Evolutionary conservation across 2,113 vertebrate species (phyloP), one percentile per base, ranked within the genome.

Genomic region (Amblyopsis rosae): DNA sequence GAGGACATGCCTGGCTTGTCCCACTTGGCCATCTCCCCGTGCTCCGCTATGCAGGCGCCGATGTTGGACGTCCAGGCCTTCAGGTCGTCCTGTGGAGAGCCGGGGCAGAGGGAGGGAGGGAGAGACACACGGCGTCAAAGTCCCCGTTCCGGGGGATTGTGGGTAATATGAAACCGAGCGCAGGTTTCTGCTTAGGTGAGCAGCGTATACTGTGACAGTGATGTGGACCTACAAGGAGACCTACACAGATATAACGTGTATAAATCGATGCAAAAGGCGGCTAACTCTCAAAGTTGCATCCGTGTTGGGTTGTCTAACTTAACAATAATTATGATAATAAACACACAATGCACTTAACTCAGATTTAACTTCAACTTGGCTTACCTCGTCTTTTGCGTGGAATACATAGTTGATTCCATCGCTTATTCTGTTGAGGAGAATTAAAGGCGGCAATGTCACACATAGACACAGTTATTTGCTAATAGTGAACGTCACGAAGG

Each of bases 321-420:
- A 26, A 26, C 3, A 26, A 3, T 26, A 26, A 26, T 26, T 26
- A 26, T 26, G 26, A 26, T 26, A 26, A 26, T 26, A 26, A 26
- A 26, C 26, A 41, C 4, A 41, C 35, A 8, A 8, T 6, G 35
- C 35, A 54, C 54, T 19, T 17, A 33, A 56, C n/a, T 46, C 56
- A 33, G 9, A 50, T n/a, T 48, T 11, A 41, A 35, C 1, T 33
- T 60, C 9, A 45, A 67, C 62, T 59, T 9, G 69, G 69, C 94
- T 94, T 86, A 97, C 96, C 93, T 98, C 95, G 64, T 98, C 96
- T 90, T 95, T 98, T 73, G 95, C 95, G 81, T 97, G 95, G 88
- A 98, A 98, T 67, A 96, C 91, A 73, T 94, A 96, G 73, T 95
- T 93, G 84, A 92, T 95, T 49, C 94, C 95, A 50, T 96, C 95